A percentile compares a stretch with the other conserved stretches of the same genome.
Evolutionary conservation across 2,888 invertebrate genomes (phyloP).

Genomic region (Sicus ferrugineus): DNA sequence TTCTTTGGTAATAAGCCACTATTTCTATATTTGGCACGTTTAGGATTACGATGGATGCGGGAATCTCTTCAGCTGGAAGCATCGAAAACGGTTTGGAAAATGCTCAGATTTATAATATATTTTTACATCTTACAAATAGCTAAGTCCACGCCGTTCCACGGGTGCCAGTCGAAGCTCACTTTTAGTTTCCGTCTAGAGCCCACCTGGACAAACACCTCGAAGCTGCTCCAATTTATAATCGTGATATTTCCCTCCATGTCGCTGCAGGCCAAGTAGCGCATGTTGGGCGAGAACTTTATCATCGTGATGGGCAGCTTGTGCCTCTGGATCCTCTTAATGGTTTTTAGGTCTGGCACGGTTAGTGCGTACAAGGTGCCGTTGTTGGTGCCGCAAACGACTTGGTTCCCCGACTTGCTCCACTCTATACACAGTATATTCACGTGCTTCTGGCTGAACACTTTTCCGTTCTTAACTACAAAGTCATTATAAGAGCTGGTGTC

Average conservation of each 20-base stretch:
- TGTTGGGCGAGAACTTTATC: slow-evolving; percentile 56
- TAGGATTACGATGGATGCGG: slow-evolving; percentile 56
- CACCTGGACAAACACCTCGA: slow-evolving; percentile 46
- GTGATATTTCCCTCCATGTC: slow-evolving; percentile 54
- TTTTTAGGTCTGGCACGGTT: slow-evolving; percentile 42
- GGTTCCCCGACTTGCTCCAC: slow-evolving; percentile 52
- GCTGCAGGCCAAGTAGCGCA: slow-evolving; percentile 56
- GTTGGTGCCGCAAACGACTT: slow-evolving; percentile 56
- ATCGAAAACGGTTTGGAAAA: not conserved
- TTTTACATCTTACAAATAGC: slow-evolving; percentile 55
- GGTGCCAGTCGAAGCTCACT: slow-evolving; percentile 64
- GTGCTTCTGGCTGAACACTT: slow-evolving; percentile 45
- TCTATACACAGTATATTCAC: slow-evolving; percentile 53
- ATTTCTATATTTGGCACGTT: slow-evolving; percentile 55
- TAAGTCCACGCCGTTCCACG: slow-evolving; percentile 64
- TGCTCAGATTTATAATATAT: not conserved
- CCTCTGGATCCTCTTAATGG: slow-evolving; percentile 43
- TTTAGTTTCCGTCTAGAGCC: slow-evolving; percentile 45
- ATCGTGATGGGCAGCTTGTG: slow-evolving; percentile 49
- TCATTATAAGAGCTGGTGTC: slow-evolving; percentile 45
- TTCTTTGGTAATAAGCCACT: slow-evolving; percentile 58
- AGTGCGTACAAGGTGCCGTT: slow-evolving; percentile 52
- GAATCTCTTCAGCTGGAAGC: slow-evolving; percentile 53
- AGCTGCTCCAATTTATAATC: slow-evolving; percentile 50
- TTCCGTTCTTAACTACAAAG: slow-evolving; percentile 52